Base-by-base conservation (phyloP, 2,888 invertebrate genomes). In the Parapristionchus giblindavisi region DNA sequence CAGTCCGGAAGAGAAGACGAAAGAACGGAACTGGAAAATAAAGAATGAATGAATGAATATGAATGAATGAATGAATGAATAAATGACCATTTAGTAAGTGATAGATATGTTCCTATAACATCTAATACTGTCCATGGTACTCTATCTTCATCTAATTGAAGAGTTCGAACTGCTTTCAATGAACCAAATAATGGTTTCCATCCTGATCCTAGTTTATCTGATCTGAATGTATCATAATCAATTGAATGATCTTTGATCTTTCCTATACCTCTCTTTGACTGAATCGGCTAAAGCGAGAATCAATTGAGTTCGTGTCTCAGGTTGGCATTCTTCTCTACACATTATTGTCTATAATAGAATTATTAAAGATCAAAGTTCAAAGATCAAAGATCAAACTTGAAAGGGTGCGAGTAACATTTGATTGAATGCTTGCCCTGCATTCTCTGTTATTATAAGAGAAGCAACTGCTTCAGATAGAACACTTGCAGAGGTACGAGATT, bases 171-270 rank as follows among this genome's bases (percentile, higher is more conserved):
- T 60, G 95, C 94, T 29, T 95, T 92, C 58, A 98, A 89, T 0
- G 96, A 95, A 17, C 95, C 95, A 88, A 98, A 98, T 1, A 98
- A 90, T 0, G 97, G 95, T 73, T 96, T 91, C 97, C 97, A 98
- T 0, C 97, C 97, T 0, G 95, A 96, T 81, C 94, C 92, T 56
- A 97, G 95, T 90, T 96, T 95, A 77, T 93, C 93, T 83, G 94
- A 74, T 43, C 70, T 75, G 72, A 54, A 56, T 21, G 27, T 32
- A 8, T 0, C 21, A 17, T 36, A 36, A 29, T 61, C 38, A 34
- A 36, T 38, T 8, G n/a, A 14, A 14, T 4, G 21, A 21, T 17
- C 29, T 27, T 29, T 21, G 14, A n/a, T 29, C 40, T 40, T 40
- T 34, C 40, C 14, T 34, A n/a, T 3, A 73, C 73, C 73, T 60